Base-by-base conservation (phyloP, 2,888 invertebrate species). In the Tachina lurida region DNA sequence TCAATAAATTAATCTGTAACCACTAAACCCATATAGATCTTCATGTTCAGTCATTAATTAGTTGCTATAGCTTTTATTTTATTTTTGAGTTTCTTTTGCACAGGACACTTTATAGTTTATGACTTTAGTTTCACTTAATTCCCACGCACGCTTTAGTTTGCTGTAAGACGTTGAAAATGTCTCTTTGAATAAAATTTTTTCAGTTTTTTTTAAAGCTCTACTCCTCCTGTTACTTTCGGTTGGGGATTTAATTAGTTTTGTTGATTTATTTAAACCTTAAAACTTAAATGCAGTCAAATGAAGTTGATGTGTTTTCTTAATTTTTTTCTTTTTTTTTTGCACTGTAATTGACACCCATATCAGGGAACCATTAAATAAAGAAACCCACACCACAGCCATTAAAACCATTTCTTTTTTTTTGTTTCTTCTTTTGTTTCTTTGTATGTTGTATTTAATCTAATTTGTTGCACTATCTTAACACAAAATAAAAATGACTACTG, bases 381-480 rank as follows among this genome's bases (percentile, higher is more conserved):
- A 80, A 85, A 78, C 85, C 85, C 85, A 85, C 85, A 82, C 82
- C 82, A 67, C 78, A 82, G 52, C 63, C 75, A 77, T 65, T 78
- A 82, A 76, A 70, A 74, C 39, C 74, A 45, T 85, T 70, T 68
- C 58, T 62, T 75, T 82, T 78, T 71, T 47, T 49, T 12, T 43
- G 17, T 10, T 13, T 31, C 52, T 47, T 54, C 52, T 31, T 45
- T 60, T 19, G 9, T 62, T 39, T 49, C 63, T 22, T 54, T 75
- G 75, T 70, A 62, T 71, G 76, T 67, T 71, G 76, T 67, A 76
- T 71, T 85, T 85, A 85, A 85, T 85, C 78, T 85, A 85, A 85
- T 85, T 85, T 85, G 85, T 85, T 85, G 85, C 85, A 85, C 85
- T 85, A 85, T 85, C 82, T 82, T 85, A 82, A 85, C 85, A 74